These are phyloP conservation scores for Heteromurus nitidus DNA, from an alignment of 2,888 invertebrate genomes.

Conservation along the genomic window DNA sequence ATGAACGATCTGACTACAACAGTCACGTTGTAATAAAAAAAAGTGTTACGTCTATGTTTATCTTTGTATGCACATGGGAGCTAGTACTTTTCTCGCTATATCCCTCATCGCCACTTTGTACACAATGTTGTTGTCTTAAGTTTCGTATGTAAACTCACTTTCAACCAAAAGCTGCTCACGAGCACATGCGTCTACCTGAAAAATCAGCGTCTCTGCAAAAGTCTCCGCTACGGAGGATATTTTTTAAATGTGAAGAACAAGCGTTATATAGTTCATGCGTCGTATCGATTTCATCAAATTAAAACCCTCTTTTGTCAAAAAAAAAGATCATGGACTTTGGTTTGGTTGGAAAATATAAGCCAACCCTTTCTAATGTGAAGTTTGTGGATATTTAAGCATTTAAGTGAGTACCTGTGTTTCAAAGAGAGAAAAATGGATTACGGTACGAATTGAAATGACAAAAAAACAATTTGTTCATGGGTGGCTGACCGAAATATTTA, in stretches of 20 bases:
- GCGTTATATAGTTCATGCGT: background rate
- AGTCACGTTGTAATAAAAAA: slow-evolving; percentile 20
- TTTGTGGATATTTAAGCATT: too few species aligned
- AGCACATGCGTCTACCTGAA: slow-evolving; percentile 31
- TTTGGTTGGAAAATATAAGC: background rate
- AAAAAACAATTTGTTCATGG: background rate
- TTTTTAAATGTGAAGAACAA: background rate
- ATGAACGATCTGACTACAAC: background rate
- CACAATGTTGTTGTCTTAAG: background rate
- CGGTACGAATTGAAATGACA: background rate
- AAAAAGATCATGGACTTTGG: too few species aligned
- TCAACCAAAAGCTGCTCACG: slow-evolving; percentile 53
- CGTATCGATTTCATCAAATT: too few species aligned
- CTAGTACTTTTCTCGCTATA: background rate
- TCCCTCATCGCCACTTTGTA: background rate
- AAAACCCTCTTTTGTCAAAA: too few species aligned
- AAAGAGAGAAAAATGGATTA: background rate
- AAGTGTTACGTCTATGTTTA: slow-evolving; percentile 51
- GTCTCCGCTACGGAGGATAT: background rate
- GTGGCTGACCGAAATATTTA: background rate
- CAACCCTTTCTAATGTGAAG: background rate
- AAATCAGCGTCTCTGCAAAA: background rate
- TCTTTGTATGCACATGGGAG: slow-evolving; percentile 15
- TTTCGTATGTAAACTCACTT: slow-evolving; percentile 51
- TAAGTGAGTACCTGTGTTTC: too few species aligned